Conservation (phyloP, 1,140 invertebrate species). For the Scaptodrosophila lebanonensis region DNA sequence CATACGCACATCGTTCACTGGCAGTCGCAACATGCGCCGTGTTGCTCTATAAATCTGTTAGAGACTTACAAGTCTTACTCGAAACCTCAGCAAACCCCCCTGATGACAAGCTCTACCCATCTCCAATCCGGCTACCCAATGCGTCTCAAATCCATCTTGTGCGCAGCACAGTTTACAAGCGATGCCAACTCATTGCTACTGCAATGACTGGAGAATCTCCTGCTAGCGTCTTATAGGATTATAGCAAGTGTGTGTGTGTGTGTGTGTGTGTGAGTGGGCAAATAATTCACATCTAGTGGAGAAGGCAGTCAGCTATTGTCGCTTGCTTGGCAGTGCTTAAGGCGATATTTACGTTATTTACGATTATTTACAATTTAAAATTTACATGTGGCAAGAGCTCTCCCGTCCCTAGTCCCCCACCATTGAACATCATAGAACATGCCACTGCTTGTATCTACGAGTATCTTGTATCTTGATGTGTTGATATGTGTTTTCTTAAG, state of each 20-base stretch:
- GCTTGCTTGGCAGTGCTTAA: slow-evolving; percentile 51
- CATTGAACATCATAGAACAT: slow-evolving; percentile 37
- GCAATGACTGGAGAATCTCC: slow-evolving; percentile 29
- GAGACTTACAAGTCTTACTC: slow-evolving; percentile 25
- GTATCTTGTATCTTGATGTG: slow-evolving; percentile 66
- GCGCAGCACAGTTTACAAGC: too few relatives aligned
- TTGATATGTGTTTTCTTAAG: slow-evolving; percentile 68
- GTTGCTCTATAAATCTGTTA: slow-evolving; percentile 72
- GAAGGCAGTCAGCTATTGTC: slow-evolving; percentile 49
- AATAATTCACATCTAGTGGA: slow-evolving; percentile 32
- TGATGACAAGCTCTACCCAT: too few relatives aligned
- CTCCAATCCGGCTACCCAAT: too few relatives aligned
- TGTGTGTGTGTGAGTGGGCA: slow-evolving; percentile 54
- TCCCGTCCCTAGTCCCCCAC: slow-evolving; percentile 1
- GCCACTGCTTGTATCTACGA: too few relatives aligned
- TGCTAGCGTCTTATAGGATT: slow-evolving; percentile 47
- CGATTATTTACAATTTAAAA: slow-evolving; percentile 75
- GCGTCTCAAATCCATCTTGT: too few relatives aligned
- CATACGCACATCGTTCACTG: slow-evolving; percentile 54
- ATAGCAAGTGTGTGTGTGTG: slow-evolving; percentile 38
- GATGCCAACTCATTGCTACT: slow-evolving; percentile 31
- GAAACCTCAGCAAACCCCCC: too few relatives aligned
- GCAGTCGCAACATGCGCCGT: slow-evolving; percentile 42
- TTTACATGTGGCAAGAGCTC: slow-evolving; percentile 54
- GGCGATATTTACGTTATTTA: slow-evolving; percentile 75